These are phyloP conservation scores for Corvus moneduloides DNA, from an alignment of 2,113 vertebrate species.

Conservation along the genomic window DNA sequence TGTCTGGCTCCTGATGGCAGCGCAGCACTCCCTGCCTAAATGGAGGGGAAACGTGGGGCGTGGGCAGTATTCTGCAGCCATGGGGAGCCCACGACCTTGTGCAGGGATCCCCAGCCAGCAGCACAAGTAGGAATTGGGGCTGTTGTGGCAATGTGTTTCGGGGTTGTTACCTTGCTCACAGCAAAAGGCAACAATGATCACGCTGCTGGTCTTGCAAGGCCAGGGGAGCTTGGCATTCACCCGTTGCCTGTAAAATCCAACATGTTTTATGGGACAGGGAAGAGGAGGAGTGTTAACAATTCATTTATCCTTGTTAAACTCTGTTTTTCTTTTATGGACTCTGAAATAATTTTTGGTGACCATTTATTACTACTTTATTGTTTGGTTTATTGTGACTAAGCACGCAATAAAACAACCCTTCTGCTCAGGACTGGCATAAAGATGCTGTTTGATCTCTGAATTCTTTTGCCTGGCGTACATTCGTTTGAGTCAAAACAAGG, in stretches of 20 bases:
- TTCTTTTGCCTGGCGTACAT: not conserved
- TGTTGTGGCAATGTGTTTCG: rapidly evolving
- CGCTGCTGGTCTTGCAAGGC: rapidly evolving
- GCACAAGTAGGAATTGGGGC: not conserved
- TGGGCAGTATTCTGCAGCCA: rapidly evolving
- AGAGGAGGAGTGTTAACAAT: slow-evolving; percentile 1
- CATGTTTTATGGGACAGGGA: not conserved
- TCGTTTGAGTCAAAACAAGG: not conserved
- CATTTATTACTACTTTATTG: slow-evolving; percentile 29
- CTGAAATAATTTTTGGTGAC: not conserved
- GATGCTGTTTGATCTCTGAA: not conserved
- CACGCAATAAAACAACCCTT: not conserved
- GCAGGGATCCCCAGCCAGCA: not conserved
- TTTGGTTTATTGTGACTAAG: slow-evolving; percentile 27
- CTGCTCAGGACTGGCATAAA: not conserved
- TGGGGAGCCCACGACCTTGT: not conserved
- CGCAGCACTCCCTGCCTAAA: rapidly evolving
- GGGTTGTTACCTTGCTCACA: rapidly evolving
- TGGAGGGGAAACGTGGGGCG: rapidly evolving
- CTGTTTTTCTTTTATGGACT: not conserved
- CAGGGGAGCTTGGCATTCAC: not conserved
- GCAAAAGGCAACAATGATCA: not conserved
- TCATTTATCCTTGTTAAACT: slow-evolving; percentile 9
- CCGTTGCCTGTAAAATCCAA: rapidly evolving
- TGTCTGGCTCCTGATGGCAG: not conserved